A percentile compares a stretch with the other conserved stretches of the same genome.
These are phyloP conservation scores for Platycheirus rosarum DNA, from an alignment of 2,888 invertebrate genomes.

Conservation along the genomic window DNA sequence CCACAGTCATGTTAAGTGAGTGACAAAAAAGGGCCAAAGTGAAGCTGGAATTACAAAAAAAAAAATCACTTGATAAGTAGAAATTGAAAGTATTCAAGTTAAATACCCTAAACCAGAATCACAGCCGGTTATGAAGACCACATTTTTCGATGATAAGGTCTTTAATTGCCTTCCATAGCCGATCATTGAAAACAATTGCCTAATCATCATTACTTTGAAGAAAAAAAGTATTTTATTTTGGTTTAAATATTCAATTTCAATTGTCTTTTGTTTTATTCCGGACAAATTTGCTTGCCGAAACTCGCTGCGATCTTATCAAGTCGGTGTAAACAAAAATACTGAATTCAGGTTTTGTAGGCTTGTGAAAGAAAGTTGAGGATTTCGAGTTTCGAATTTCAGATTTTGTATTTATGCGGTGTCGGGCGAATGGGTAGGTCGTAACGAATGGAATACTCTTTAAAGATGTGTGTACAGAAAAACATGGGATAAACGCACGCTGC, in stretches of 20 bases:
- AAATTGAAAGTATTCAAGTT: constrained; percentile 60
- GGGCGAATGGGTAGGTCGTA: background rate
- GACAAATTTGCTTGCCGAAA: background rate
- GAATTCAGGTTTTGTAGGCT: constrained; percentile 49
- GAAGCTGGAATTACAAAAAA: constrained; percentile 75
- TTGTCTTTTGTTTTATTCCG: background rate
- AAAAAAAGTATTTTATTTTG: background rate
- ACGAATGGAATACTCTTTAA: background rate
- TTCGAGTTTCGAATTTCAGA: background rate
- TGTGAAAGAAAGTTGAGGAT: constrained; percentile 11
- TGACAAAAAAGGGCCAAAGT: constrained; percentile 81
- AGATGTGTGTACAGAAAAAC: background rate
- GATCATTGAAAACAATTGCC: constrained; percentile 47
- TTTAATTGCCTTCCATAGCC: constrained; percentile 57
- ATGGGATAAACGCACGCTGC: constrained; percentile 2
- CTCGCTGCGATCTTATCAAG: constrained; percentile 54
- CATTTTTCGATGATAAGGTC: constrained; percentile 79
- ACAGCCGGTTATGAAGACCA: constrained; percentile 91
- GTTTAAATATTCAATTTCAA: constrained; percentile 11
- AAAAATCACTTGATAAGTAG: background rate
- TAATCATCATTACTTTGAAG: constrained; percentile 35
- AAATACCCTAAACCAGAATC: constrained; percentile 93
- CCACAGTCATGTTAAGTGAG: constrained; percentile 85
- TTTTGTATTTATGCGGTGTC: background rate
- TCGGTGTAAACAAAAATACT: constrained; percentile 69